Evolutionary conservation across 1,140 invertebrate genomes (phyloP), one percentile per base, ranked within the genome.

Genomic region (Drosophila athabasca): DNA sequence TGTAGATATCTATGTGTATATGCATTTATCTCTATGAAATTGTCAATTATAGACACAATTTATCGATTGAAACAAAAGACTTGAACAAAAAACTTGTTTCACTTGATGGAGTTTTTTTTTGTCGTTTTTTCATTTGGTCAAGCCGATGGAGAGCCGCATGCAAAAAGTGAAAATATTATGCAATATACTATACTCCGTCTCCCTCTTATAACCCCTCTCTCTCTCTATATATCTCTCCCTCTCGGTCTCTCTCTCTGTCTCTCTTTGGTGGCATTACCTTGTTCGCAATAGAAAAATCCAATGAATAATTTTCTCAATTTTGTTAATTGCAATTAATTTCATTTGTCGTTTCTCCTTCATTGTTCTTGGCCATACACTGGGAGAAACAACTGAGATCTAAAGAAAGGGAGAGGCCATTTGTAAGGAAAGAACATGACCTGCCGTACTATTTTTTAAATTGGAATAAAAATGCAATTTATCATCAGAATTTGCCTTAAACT

Each of bases 51-150:
- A 54, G 55, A 58, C 17, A 54, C 50, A 58, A 55, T 67, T 75
- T 66, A 61, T 76, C 72, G 72, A 76, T 70, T 76, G 54, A 76
- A 76, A 76, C 73, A 76, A 76, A 76, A 77, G 65, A 76, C 73
- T 76, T 70, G 35, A 59, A 31, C 52, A 76, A 76, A 76, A 76
- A 77, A 77, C 74, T 76, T 62, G 72, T 69, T 76, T 64, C 48
- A 51, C 51, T 49, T 62, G 15, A 24, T 44, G 19, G 29, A 29
- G n/a, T 69, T 5, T 19, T 22, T 71, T 26, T 67, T 61, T 52
- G 15, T 19, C 48, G 8, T 35, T 50, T 46, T 11, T 35, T 44
- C 24, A 49, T 29, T 50, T 41, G 41, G 58, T 62, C 61, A 62
- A 39, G 43, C 8, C 17, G 44, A 11, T 58, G 49, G 39, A 44